phyloP scores from a whole-genome alignment of 2,888 invertebrate species.

The Chromoteleia sp. region DNA sequence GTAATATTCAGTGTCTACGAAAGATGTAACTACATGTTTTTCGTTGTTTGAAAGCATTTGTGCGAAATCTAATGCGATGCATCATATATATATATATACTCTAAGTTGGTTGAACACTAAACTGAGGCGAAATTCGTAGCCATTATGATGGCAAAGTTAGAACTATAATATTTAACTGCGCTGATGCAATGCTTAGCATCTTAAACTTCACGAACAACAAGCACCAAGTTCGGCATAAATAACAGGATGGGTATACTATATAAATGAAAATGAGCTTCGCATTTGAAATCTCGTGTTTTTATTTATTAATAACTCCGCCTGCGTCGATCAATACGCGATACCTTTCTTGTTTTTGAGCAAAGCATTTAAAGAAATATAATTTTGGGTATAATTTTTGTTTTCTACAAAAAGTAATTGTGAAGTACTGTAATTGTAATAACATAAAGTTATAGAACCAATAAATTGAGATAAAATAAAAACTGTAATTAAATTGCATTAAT shows the following conservation, averaged over 20 bases:
- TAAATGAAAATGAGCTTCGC: neutral
- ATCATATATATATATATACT: conserved; percentile 10
- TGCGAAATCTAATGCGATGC: conserved; percentile 4
- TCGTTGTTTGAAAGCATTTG: conserved; percentile 12
- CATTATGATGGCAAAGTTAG: conserved; percentile 26
- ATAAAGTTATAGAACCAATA: no score
- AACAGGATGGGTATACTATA: neutral
- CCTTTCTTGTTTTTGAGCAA: neutral
- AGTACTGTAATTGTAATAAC: no score
- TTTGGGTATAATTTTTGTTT: no score
- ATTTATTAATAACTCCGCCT: neutral
- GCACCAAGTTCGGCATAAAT: conserved; percentile 16
- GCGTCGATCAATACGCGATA: neutral
- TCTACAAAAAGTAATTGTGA: neutral
- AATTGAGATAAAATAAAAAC: no score
- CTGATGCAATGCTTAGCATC: conserved; percentile 34
- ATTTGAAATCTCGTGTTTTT: neutral
- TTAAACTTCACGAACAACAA: conserved; percentile 32
- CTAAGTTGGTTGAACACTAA: conserved; percentile 11
- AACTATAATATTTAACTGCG: conserved; percentile 38
- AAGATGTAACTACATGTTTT: no score
- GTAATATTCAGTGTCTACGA: no score
- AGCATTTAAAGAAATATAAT: no score
- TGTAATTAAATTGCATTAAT: no score
- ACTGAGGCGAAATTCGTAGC: conserved; percentile 18